Percentiles rank a stretch among this genome's conserved stretches.
Evolutionary conservation across 1,140 invertebrate genomes (phyloP).

Genomic region (Meteorus sp.): DNA sequence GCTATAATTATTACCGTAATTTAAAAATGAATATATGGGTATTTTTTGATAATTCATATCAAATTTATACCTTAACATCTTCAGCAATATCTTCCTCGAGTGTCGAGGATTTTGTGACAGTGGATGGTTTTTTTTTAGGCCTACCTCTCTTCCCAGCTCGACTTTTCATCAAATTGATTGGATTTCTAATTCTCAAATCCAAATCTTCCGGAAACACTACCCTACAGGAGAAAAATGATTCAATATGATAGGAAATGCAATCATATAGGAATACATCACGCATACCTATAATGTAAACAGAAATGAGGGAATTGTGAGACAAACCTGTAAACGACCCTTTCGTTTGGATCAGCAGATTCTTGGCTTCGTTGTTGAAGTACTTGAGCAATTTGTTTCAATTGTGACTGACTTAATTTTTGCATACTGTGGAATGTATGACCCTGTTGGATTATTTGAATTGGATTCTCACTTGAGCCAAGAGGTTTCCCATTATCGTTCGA

Average conservation of each 20-base stretch:
- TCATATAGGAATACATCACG: constrained; percentile 5
- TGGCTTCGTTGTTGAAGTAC: constrained; percentile 61
- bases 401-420: constrained; percentile 63
- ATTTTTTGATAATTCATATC: background rate
- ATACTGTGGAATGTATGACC: constrained; percentile 61
- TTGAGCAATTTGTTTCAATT: constrained; percentile 66
- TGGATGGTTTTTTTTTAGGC: constrained; percentile 45
- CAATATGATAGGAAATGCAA: constrained; percentile 9
- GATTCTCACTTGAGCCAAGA: constrained; percentile 65
- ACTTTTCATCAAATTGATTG: constrained; percentile 39
- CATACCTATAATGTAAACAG: no score
- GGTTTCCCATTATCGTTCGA: constrained; percentile 44
- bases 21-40: background rate
- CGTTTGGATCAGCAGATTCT: constrained; percentile 52
- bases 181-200: constrained; percentile 40
- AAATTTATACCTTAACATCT: constrained; percentile 43
- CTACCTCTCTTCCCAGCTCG: constrained; percentile 50
- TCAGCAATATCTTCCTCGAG: constrained; percentile 45
- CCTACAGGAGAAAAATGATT: constrained; percentile 34
- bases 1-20: background rate
- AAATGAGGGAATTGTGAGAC: constrained; percentile 15
- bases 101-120: constrained; percentile 32
- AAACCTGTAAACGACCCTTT: constrained; percentile 65
- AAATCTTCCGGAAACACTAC: constrained; percentile 57
- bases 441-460: constrained; percentile 69